Conservation (phyloP, 2,888 invertebrate species). For the Lamellibrachia satsuma region DNA sequence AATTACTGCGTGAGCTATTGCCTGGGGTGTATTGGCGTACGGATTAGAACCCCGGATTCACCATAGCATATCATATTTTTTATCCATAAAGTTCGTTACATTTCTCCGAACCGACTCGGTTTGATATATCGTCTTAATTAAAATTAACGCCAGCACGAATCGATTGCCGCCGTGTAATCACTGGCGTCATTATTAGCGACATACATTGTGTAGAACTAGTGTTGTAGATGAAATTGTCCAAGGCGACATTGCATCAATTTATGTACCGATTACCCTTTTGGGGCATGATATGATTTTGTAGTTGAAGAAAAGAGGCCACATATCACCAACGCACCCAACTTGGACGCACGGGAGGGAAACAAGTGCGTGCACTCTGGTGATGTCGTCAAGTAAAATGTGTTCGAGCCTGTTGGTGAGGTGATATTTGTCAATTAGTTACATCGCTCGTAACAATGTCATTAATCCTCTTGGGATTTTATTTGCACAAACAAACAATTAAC, state of each 20-base stretch:
- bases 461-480: no score
- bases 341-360: not conserved
- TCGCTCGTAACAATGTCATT: no score
- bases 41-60: no score
- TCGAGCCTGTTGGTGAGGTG: no score
- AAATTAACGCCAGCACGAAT: not conserved
- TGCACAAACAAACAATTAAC: no score
- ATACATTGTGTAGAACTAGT: not conserved
- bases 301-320: not conserved
- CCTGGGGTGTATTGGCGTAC: no score
- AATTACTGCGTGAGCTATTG: no score
- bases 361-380: not conserved
- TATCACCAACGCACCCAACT: no score
- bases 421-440: no score
- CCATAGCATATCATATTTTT: no score
- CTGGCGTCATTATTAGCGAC: not conserved
- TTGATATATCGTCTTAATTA: not conserved
- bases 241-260: not conserved
- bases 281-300: not conserved
- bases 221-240: not conserved
- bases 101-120: not conserved
- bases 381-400: not conserved
- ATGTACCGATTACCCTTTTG: not conserved
- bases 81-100: no score
- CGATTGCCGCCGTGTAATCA: not conserved